A percentile compares a stretch with the other conserved stretches of the same genome.
phyloP scores from a whole-genome alignment of 2,797 vertebrate genomes.

The Melanotaenia maccullochi region DNA sequence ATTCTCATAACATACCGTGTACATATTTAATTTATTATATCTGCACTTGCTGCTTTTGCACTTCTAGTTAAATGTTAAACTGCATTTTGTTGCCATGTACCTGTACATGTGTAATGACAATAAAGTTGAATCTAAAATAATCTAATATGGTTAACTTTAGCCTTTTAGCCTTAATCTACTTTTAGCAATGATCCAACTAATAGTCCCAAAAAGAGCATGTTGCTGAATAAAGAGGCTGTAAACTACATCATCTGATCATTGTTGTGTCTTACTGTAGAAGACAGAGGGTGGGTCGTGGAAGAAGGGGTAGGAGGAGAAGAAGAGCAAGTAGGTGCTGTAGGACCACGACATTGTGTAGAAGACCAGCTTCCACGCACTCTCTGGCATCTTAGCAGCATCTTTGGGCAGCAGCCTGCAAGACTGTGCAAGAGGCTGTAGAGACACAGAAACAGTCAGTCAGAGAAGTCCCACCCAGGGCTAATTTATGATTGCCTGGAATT shows the following conservation, averaged over 20 bases:
- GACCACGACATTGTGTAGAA: slow-evolving; percentile 95
- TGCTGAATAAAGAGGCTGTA: neutral
- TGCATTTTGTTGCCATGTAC: too few relatives aligned
- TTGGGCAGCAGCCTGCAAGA: slow-evolving; percentile 88
- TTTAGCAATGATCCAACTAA: neutral
- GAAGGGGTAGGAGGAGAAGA: slow-evolving; percentile 92
- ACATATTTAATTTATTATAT: too few relatives aligned
- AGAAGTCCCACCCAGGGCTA: neutral
- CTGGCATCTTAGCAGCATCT: slow-evolving; percentile 95
- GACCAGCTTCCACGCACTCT: slow-evolving; percentile 97
- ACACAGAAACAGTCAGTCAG: slow-evolving; percentile 27
- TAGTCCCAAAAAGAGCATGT: neutral
- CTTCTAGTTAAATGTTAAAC: too few relatives aligned
- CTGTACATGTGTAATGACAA: too few relatives aligned
- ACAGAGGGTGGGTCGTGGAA: slow-evolving; percentile 92
- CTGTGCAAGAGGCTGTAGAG: slow-evolving; percentile 86
- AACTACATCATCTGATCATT: neutral
- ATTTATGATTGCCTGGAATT: neutral
- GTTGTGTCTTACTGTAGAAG: slow-evolving; percentile 88
- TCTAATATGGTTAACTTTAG: neutral
- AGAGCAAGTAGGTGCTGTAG: slow-evolving; percentile 93
- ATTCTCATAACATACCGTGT: too few relatives aligned
- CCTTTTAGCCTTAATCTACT: neutral
- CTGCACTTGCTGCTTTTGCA: too few relatives aligned
- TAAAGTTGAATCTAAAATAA: too few relatives aligned